A percentile compares a stretch with the other conserved stretches of the same genome.
Conservation (phyloP, 2,888 invertebrate genomes). For the Acholoe squamosa region DNA sequence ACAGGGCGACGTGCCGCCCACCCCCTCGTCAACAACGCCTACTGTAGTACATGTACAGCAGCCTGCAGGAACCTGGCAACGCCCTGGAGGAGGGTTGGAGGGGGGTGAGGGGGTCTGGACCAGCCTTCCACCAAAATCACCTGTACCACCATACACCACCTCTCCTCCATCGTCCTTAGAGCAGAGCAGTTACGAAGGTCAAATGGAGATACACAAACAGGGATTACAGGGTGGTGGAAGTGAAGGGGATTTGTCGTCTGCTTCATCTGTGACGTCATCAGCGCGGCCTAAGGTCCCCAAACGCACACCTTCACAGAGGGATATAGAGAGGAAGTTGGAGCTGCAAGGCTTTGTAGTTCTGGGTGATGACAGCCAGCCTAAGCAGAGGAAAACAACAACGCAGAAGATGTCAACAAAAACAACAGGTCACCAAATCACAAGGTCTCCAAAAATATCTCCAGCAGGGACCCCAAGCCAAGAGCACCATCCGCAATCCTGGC, state of each 20-base stretch:
- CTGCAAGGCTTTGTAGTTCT: constrained; percentile 25
- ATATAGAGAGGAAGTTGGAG: not conserved
- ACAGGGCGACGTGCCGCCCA: not conserved
- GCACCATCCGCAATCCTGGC: not conserved
- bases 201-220: not conserved
- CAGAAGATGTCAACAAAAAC: not conserved
- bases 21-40: too few relatives aligned
- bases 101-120: not conserved
- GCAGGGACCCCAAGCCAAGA: not conserved
- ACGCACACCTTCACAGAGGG: not conserved
- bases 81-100: constrained; percentile 15
- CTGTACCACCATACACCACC: not conserved
- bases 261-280: not conserved
- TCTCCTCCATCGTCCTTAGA: constrained; percentile 30
- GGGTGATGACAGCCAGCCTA: not conserved
- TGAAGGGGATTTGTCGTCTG: constrained; percentile 3
- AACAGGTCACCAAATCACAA: not conserved
- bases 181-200: not conserved
- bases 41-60: not conserved
- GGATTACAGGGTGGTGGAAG: constrained; percentile 21
- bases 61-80: not conserved
- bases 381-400: not conserved
- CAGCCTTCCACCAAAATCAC: not conserved
- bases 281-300: not conserved
- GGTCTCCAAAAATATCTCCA: not conserved